Base-by-base conservation (phyloP, 1,140 invertebrate genomes). In the Colletes gigas region DNA sequence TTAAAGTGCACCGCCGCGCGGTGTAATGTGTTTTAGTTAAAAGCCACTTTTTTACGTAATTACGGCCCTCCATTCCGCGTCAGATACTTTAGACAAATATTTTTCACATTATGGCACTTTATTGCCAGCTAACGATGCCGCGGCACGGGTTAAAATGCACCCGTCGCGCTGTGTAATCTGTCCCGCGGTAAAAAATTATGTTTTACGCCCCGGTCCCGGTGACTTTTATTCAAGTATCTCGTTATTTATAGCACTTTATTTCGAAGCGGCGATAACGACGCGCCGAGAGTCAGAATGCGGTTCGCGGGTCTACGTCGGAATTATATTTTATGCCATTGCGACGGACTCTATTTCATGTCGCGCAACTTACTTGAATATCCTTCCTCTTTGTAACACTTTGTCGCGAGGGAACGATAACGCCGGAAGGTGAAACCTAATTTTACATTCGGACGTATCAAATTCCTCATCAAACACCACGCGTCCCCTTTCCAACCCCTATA, bases 51-150 rank as follows among this genome's bases (percentile, higher is more conserved):
- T 78, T 78, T 55, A 63, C 69, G 68, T 78, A 78, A 78, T 78
- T 78, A 78, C 76, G 54, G 1, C 47, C 68, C 76, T 54, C 50
- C 59, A 19, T 78, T 78, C 41, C 69, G 50, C 76, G 76, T 63
- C 69, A 54, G 76, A 72, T 78, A 63, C 68, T 72, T 70, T 54
- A 17, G 76, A 78, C 59, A 78, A 78, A 78, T 78, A 78, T 78
- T 78, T 78, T 54, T 63, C 69, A 17, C 69, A 72, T 78, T 78
- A 78, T 44, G 39, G n/a, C 59, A 39, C n/a, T 78, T 78, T 78
- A 78, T 78, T 63, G 76, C 76, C 68, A 72, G 59, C 76, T 78
- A 78, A 78, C 76, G 59, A 78, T 54, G 44, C 67, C 57, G n/a
- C 4, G 52, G 52, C 41, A 8, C 1, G 21, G 21, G 44, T 50